These are phyloP conservation scores for Tribolium castaneum DNA, from an alignment of 1,140 invertebrate species.

Conservation along the genomic window DNA sequence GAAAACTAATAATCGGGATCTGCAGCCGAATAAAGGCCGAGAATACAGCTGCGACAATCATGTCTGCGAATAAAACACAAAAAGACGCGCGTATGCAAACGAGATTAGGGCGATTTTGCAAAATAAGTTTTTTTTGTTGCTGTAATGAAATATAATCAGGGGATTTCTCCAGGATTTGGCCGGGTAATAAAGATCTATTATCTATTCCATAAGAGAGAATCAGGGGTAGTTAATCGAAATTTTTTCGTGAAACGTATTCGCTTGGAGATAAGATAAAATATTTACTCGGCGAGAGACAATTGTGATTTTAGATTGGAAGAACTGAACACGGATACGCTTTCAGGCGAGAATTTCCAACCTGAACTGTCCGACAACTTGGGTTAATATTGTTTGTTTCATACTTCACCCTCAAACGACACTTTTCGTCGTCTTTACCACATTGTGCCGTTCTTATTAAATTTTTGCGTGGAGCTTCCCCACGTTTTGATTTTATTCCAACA, in stretches of 20 bases:
- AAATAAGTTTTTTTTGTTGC: background rate
- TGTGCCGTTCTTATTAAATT: slow-evolving; percentile 15
- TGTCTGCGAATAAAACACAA: slow-evolving; percentile 5
- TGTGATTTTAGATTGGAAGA: slow-evolving; percentile 34
- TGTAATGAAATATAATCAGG: background rate
- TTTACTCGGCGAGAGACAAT: slow-evolving; percentile 37
- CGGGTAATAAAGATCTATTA: background rate
- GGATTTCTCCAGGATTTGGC: background rate
- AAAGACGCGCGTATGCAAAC: slow-evolving; percentile 7
- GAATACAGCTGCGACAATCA: background rate
- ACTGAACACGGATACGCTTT: slow-evolving; percentile 39
- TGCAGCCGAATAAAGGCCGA: background rate
- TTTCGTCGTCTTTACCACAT: slow-evolving; percentile 13
- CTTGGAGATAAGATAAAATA: slow-evolving; percentile 37
- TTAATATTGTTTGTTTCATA: slow-evolving; percentile 36
- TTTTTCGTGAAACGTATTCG: background rate
- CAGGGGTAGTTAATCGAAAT: slow-evolving; percentile 4
- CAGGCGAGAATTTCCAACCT: slow-evolving; percentile 12
- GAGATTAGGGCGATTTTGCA: background rate
- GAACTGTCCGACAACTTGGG: slow-evolving; percentile 14
- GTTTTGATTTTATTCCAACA: background rate
- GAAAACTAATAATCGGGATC: too few species aligned
- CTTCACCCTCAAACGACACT: slow-evolving; percentile 31
- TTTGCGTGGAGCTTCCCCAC: background rate
- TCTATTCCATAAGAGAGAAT: slow-evolving; percentile 22